Conservation (phyloP, 2,888 invertebrate species). For the Euzophera pinguis region DNA sequence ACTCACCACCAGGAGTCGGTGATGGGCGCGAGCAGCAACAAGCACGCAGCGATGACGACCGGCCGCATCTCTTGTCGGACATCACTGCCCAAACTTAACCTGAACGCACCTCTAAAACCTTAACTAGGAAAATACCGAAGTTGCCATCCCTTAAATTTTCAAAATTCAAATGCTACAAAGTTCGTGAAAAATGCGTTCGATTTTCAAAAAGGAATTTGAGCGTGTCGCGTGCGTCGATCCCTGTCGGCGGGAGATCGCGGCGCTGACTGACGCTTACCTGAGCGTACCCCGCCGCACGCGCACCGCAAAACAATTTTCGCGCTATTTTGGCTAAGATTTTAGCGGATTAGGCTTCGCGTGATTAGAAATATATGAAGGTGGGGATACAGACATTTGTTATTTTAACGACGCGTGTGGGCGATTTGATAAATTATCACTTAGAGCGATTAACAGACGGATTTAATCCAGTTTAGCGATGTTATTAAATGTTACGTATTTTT, state of each 20-base stretch:
- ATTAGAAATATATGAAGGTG: constrained; percentile 61
- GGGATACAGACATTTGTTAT: constrained; percentile 47
- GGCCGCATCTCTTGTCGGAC: constrained; percentile 82
- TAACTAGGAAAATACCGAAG: constrained; percentile 24
- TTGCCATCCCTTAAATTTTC: constrained; percentile 27
- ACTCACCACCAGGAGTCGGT: constrained; percentile 94
- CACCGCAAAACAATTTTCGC: constrained; percentile 74
- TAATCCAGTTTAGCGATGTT: constrained; percentile 44
- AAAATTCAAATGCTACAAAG: constrained; percentile 28
- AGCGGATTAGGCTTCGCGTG: constrained; percentile 73
- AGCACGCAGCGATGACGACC: constrained; percentile 89
- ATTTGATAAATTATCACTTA: constrained; percentile 49
- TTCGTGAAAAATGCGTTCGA: constrained; percentile 39
- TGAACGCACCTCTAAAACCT: constrained; percentile 32
- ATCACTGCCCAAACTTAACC: constrained; percentile 65
- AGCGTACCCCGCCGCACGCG: constrained; percentile 62
- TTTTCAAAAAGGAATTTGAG: constrained; percentile 49
- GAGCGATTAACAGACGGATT: constrained; percentile 23
- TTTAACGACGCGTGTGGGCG: constrained; percentile 60
- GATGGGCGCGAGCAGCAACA: constrained; percentile 93
- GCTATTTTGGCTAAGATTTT: constrained; percentile 78
- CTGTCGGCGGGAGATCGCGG: constrained; percentile 73
- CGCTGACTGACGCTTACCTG: constrained; percentile 72
- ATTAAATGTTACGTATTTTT: constrained; percentile 21
- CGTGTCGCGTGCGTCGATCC: constrained; percentile 66